phyloP scores from a whole-genome alignment of 2,113 vertebrate species.

The cat (Felis catus) region F.catus_Fca126_mat1.0 CM031426.1:52675001-52675500 shows the following conservation, averaged over 20 bases:
- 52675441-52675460: background rate
- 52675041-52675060: background rate
- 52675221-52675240: background rate
- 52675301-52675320: background rate
- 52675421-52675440: background rate
- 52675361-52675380: background rate
- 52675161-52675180: background rate
- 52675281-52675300: background rate
- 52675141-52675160: background rate
- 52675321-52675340: background rate
- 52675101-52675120: background rate
- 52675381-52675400: background rate
- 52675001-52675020: background rate
- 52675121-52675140: fast-evolving
- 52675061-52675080: background rate
- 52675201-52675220: background rate
- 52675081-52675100: background rate
- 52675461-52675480: background rate
- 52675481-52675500: background rate
- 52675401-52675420: background rate
- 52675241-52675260: background rate
- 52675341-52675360: background rate
- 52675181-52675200: background rate
- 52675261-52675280: background rate
- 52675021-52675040: background rate